Conservation (phyloP, 2,797 vertebrate genomes). For the Pangasius larnaudii region DNA sequence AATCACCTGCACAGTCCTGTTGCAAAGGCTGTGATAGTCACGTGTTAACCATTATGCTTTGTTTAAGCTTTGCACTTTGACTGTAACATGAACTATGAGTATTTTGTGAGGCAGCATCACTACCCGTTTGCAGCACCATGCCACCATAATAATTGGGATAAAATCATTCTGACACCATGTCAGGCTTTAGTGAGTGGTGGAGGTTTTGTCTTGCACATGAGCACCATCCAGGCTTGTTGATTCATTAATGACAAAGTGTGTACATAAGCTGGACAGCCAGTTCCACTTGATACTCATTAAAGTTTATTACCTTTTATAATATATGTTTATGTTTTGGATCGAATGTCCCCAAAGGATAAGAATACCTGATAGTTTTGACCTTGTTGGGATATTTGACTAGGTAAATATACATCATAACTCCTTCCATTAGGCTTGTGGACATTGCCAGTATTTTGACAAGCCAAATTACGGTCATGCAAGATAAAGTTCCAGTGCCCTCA, state of each 20-base stretch:
- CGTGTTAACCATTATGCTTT: background rate
- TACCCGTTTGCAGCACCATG: background rate
- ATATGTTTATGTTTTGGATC: background rate
- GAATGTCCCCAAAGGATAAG: background rate
- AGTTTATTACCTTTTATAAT: background rate
- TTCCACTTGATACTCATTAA: background rate
- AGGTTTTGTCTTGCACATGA: background rate
- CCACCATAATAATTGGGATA: background rate
- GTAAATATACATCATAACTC: background rate
- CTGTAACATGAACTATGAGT: background rate
- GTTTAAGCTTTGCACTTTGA: constrained; percentile 9
- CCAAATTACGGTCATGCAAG: background rate
- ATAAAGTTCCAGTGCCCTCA: background rate
- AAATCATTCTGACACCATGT: background rate
- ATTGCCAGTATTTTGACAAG: background rate
- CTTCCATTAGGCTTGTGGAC: background rate
- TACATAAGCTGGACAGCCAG: background rate
- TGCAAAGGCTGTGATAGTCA: background rate
- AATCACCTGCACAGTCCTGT: background rate
- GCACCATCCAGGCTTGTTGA: background rate
- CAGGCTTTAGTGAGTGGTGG: background rate
- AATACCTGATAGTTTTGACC: background rate
- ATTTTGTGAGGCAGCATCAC: background rate
- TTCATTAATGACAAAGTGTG: no score
- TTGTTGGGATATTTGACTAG: background rate